Evolutionary conservation across 2,797 vertebrate genomes (phyloP), one percentile per base, ranked within the genome.

Genomic region (Anniella stebbinsi): DNA sequence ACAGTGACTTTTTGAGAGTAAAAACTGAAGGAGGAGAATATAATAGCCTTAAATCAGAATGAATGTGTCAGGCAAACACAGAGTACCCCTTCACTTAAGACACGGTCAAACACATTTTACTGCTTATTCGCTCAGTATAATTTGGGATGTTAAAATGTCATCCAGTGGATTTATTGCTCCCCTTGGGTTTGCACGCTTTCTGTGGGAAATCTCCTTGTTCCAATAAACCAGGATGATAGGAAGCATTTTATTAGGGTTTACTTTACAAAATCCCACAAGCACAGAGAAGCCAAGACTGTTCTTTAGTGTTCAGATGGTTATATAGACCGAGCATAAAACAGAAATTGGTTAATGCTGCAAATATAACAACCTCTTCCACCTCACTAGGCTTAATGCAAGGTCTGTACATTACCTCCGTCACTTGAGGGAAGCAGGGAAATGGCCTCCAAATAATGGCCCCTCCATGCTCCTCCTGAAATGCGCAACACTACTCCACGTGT

Each of bases 191-290:
- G 94, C 80, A 93, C 93, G 93, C 93, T 96, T 97, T 97, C 96
- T 97, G 92, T 95, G 94, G 93, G 95, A 96, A 96, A 89, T 87
- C 87, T 97, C 54, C 78, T 95, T 93, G 94, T 96, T 96, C 93
- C 91, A 93, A 95, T 95, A 92, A 94, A 96, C 86, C 84, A 88
- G 89, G 90, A 96, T 94, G 94, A 94, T 93, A 96, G 96, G 97
- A 97, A 97, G 92, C 60, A 86, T 97, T 97, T 97, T 97, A 97
- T 96, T 97, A 97, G 94, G 90, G 87, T 86, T 97, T 96, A 95
- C 94, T 95, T 96, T 95, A 93, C 94, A 97, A 96, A 94, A 91
- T 95, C 91, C 94, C 95, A 88, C 93, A 93, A 95, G 94, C 94
- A 93, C 96, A 96, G 95, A 95, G 85, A 82, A 96, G 80, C 89